A percentile compares a stretch with the other conserved stretches of the same genome.
phyloP scores from a whole-genome alignment of 35 echinoderm and acorn worm species.

The Strongylocentrotus purpuratus region DNA sequence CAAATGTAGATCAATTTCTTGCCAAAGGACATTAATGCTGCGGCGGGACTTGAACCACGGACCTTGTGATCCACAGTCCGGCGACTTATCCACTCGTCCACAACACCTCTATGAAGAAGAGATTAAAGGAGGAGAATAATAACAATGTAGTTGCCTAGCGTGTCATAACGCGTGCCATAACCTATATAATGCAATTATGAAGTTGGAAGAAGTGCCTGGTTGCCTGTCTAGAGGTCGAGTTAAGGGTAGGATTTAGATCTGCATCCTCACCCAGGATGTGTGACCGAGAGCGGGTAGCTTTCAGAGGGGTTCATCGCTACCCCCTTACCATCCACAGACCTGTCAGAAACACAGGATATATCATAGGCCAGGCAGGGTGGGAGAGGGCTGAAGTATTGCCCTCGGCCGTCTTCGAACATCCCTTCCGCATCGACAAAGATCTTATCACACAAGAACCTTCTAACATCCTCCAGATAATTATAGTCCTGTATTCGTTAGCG shows the following conservation, averaged over 20 bases:
- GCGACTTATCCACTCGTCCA: too few species aligned
- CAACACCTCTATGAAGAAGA: too few species aligned
- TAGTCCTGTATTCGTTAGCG: background rate
- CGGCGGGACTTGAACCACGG: too few species aligned
- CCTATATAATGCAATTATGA: background rate
- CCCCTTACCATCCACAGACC: background rate
- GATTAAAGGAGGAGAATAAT: too few species aligned
- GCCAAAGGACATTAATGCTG: too few species aligned
- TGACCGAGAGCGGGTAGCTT: constrained; percentile 12
- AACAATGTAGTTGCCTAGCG: too few species aligned
- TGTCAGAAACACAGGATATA: constrained; percentile 4
- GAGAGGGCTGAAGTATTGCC: background rate
- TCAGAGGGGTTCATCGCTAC: background rate
- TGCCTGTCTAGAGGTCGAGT: background rate
- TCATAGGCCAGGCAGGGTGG: background rate
- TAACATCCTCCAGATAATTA: background rate
- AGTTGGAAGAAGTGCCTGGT: background rate
- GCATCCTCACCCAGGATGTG: constrained; percentile 15
- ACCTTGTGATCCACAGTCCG: too few species aligned
- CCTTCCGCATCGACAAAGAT: background rate
- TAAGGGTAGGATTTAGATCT: constrained; percentile 12
- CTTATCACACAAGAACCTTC: background rate
- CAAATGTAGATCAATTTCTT: too few species aligned
- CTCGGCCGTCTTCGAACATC: background rate
- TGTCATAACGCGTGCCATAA: too few species aligned